Conservation (phyloP, 2,888 invertebrate species). For the Anorthoa munda region DNA sequence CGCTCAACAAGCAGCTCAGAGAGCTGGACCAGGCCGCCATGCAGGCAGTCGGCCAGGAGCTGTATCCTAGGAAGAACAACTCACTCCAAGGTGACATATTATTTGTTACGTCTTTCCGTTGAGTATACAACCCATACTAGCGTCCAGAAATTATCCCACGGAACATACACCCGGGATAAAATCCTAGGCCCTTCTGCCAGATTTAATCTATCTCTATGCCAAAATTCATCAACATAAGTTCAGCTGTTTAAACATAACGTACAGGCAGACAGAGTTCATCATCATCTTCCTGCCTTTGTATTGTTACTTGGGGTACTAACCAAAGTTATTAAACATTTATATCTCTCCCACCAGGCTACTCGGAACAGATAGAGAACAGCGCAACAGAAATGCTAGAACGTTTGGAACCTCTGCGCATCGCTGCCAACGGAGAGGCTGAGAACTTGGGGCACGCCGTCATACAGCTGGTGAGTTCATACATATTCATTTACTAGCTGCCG, state of each 20-base stretch:
- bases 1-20: conserved; percentile 94
- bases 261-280: too few species aligned
- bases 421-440: conserved; percentile 98
- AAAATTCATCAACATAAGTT: too few species aligned
- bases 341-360: conserved; percentile 89
- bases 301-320: too few species aligned
- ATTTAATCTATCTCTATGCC: too few species aligned
- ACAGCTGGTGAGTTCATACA: conserved; percentile 90
- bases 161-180: too few species aligned
- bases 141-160: too few species aligned
- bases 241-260: too few species aligned
- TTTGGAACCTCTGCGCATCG: conserved; percentile 95
- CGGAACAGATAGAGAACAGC: conserved; percentile 95
- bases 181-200: too few species aligned
- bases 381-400: conserved; percentile 96
- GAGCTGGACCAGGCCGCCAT: conserved; percentile 97
- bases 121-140: too few species aligned
- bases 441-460: conserved; percentile 97
- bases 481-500: too few species aligned
- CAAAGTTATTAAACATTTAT: not conserved
- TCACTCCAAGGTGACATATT: conserved; percentile 91
- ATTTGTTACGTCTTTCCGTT: too few species aligned
- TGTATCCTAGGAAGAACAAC: conserved; percentile 93
- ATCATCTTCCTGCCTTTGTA: too few species aligned
- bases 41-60: conserved; percentile 96